Percentiles rank a stretch among this genome's conserved stretches.
Conservation (phyloP, 2,888 invertebrate species). For the Zootermopsis nevadensis region DNA sequence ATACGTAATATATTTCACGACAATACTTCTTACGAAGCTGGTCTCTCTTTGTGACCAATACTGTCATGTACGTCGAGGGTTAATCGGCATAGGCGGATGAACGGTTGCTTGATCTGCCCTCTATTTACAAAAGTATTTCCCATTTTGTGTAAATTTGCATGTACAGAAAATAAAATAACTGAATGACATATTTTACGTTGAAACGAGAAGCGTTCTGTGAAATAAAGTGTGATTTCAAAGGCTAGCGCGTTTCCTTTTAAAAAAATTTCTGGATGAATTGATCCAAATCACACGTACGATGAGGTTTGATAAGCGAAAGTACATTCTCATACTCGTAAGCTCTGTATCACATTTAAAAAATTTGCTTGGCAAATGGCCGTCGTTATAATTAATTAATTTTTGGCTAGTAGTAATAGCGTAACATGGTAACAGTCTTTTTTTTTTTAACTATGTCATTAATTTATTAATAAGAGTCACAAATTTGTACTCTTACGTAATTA, state of each 20-base stretch:
- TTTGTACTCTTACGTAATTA: constrained; percentile 34
- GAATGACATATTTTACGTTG: constrained; percentile 15
- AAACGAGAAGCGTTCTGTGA: constrained; percentile 5
- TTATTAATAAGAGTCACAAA: constrained; percentile 41
- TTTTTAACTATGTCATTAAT: constrained; percentile 45
- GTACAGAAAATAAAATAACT: constrained; percentile 26
- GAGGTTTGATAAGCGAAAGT: constrained; percentile 33
- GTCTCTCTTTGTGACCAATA: constrained; percentile 3
- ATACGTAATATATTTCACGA: constrained; percentile 35
- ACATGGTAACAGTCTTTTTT: constrained; percentile 51
- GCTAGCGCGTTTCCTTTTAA: background rate
- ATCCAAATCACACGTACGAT: constrained; percentile 37
- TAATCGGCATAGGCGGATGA: background rate
- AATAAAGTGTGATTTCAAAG: constrained; percentile 29
- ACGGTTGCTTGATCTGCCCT: constrained; percentile 25
- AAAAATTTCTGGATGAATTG: constrained; percentile 17
- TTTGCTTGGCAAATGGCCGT: constrained; percentile 52
- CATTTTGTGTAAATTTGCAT: constrained; percentile 29
- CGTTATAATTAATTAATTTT: constrained; percentile 45
- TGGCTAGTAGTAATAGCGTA: constrained; percentile 46
- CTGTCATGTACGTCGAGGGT: constrained; percentile 11
- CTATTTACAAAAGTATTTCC: constrained; percentile 31
- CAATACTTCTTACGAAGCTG: constrained; percentile 21
- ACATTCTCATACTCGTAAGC: constrained; percentile 51
- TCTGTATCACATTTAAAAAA: constrained; percentile 54